These are phyloP conservation scores for Coenonympha glycerion DNA, from an alignment of 2,888 invertebrate genomes.

Conservation along the genomic window DNA sequence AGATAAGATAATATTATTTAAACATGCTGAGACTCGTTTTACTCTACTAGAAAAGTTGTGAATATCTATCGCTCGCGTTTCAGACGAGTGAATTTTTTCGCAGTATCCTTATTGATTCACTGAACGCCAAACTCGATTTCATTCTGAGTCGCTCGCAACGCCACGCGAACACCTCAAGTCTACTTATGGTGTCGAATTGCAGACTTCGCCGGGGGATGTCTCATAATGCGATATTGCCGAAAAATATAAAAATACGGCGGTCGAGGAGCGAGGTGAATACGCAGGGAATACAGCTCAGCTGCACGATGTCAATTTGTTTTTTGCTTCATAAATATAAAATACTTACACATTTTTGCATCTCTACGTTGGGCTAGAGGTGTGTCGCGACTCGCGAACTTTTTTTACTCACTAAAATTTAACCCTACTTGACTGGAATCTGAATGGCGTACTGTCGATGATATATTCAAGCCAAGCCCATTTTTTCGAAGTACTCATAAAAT, in stretches of 20 bases:
- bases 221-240: conserved; percentile 19
- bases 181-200: conserved; percentile 21
- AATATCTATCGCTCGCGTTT: background rate
- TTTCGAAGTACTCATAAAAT: no score
- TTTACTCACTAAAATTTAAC: no score
- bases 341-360: no score
- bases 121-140: conserved; percentile 2
- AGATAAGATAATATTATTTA: no score
- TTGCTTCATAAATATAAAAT: background rate
- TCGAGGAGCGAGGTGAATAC: background rate
- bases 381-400: no score
- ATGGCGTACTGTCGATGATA: no score
- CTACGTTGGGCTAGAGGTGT: no score
- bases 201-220: conserved; percentile 10
- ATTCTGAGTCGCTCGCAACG: background rate
- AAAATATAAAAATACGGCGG: conserved; percentile 14
- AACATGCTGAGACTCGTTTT: no score
- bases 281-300: conserved; percentile 1
- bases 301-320: conserved; percentile 1
- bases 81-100: background rate
- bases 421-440: no score
- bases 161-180: background rate
- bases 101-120: background rate
- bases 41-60: no score
- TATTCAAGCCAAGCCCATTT: no score